A percentile compares a stretch with the other conserved stretches of the same genome.
Evolutionary conservation across 2,888 invertebrate species (phyloP).

Genomic region (Diadegma fenestrale): DNA sequence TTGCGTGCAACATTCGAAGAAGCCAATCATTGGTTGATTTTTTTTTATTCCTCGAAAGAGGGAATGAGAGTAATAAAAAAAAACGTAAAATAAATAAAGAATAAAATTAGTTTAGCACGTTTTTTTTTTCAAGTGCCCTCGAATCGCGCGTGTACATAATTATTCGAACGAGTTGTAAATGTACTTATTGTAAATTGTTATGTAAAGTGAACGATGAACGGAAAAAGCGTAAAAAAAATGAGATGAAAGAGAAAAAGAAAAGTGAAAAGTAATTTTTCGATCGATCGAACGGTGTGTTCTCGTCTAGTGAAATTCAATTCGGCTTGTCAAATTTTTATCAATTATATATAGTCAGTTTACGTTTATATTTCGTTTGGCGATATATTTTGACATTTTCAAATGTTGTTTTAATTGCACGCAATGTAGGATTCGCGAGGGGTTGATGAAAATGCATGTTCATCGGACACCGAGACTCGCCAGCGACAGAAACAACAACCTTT

Average conservation of each 20-base stretch:
- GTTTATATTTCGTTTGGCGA: slow-evolving; percentile 52
- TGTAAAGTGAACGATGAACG: slow-evolving; percentile 67
- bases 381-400: neutral
- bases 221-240: slow-evolving; percentile 30
- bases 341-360: slow-evolving; percentile 11
- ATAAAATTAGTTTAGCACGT: slow-evolving; percentile 47
- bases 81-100: neutral
- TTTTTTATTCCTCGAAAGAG: slow-evolving; percentile 21
- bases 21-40: slow-evolving; percentile 17
- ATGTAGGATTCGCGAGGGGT: slow-evolving; percentile 74
- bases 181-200: slow-evolving; percentile 80
- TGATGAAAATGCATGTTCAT: slow-evolving; percentile 41
- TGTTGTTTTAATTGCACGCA: slow-evolving; percentile 81
- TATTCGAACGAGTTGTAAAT: slow-evolving; percentile 73
- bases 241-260: slow-evolving; percentile 30
- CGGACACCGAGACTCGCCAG: slow-evolving; percentile 44
- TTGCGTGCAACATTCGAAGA: slow-evolving; percentile 79
- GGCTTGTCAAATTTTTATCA: slow-evolving; percentile 66
- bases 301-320: slow-evolving; percentile 69
- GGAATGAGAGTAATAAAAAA: slow-evolving; percentile 14
- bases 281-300: slow-evolving; percentile 56
- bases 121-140: slow-evolving; percentile 46
- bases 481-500: slow-evolving; percentile 20
- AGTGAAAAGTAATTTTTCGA: slow-evolving; percentile 47
- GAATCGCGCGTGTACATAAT: slow-evolving; percentile 71